Evolutionary conservation across 2,888 invertebrate genomes (phyloP).

Genomic region (Cyrtodaria siliqua): DNA sequence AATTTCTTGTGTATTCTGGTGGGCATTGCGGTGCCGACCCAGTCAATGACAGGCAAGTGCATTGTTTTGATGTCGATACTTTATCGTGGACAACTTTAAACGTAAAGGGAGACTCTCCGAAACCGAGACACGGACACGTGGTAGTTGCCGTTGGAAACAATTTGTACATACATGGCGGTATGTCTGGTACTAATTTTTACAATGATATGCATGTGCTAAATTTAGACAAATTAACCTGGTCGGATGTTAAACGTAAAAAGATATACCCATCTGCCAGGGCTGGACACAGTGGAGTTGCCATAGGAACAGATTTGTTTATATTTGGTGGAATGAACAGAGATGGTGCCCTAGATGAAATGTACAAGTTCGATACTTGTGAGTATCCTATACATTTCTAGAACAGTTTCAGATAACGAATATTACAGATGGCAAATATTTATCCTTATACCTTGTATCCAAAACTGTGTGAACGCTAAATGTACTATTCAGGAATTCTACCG

Average conservation of each 20-base stretch:
- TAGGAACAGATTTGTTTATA: slow-evolving; percentile 77
- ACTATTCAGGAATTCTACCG: no score
- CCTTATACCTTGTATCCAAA: no score
- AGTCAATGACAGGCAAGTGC: slow-evolving; percentile 83
- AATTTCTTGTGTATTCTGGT: slow-evolving; percentile 84
- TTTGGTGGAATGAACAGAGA: slow-evolving; percentile 85
- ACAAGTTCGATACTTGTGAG: slow-evolving; percentile 82
- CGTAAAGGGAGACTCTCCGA: slow-evolving; percentile 81
- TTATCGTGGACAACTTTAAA: slow-evolving; percentile 79
- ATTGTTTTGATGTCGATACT: slow-evolving; percentile 77
- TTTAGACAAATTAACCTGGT: slow-evolving; percentile 79
- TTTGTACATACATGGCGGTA: slow-evolving; percentile 84
- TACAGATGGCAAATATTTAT: no score
- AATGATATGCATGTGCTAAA: slow-evolving; percentile 84
- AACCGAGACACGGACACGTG: slow-evolving; percentile 85
- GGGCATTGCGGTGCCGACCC: slow-evolving; percentile 83
- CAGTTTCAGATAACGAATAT: no score
- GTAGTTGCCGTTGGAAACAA: slow-evolving; percentile 80
- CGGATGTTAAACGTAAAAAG: slow-evolving; percentile 78
- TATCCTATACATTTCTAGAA: no score
- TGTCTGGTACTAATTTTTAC: slow-evolving; percentile 84
- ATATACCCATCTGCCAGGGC: slow-evolving; percentile 81
- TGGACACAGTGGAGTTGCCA: slow-evolving; percentile 81
- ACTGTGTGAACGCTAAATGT: no score
- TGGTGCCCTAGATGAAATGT: slow-evolving; percentile 84